These are phyloP conservation scores for Bothrops jararaca DNA, from an alignment of 2,113 vertebrate genomes.

Conservation along the genomic window DNA sequence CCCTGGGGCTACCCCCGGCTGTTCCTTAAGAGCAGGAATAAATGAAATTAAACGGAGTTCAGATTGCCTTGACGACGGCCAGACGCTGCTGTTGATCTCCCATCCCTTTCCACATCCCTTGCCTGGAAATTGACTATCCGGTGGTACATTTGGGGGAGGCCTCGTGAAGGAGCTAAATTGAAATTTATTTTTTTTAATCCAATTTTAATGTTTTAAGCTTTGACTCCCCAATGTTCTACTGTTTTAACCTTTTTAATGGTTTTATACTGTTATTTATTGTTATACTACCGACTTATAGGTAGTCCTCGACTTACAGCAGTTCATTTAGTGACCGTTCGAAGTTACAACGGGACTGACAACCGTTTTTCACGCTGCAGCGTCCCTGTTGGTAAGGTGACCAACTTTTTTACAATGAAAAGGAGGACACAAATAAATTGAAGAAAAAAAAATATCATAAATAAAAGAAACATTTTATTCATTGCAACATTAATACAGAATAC, in stretches of 20 bases:
- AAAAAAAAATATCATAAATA: too few species aligned
- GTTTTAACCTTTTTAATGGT: not conserved
- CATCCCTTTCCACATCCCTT: not conserved
- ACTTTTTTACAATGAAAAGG: too few species aligned
- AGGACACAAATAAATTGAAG: too few species aligned
- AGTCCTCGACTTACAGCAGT: not conserved
- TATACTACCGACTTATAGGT: not conserved
- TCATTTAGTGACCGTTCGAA: not conserved
- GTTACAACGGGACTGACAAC: not conserved
- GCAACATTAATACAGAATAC: too few species aligned
- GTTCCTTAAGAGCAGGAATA: not conserved
- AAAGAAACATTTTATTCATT: too few species aligned
- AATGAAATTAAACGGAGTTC: not conserved
- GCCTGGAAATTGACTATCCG: accelerated
- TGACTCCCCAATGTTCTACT: accelerated
- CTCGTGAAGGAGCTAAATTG: not conserved
- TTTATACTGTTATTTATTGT: not conserved
- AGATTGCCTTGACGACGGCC: not conserved
- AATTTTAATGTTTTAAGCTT: not conserved
- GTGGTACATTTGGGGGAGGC: not conserved
- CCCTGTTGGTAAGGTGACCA: too few species aligned
- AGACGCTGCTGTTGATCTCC: not conserved
- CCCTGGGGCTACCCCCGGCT: not conserved
- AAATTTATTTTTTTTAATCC: not conserved
- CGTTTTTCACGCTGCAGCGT: accelerated